A percentile compares a stretch with the other conserved stretches of the same genome.
Conservation (phyloP, 2,888 invertebrate species). For the Cerastis rubricosa region DNA sequence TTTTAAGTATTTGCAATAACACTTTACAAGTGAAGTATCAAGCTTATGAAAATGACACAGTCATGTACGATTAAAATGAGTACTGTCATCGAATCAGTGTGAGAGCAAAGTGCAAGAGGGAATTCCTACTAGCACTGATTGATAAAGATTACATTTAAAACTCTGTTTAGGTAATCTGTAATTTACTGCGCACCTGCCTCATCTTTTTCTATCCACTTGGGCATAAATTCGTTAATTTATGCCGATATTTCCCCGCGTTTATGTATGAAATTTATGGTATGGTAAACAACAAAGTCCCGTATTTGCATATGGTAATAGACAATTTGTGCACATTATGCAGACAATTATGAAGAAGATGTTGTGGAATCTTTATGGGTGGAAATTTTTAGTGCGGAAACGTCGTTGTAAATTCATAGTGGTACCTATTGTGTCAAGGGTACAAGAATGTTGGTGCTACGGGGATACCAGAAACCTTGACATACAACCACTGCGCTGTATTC, state of each 20-base stretch:
- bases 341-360: constrained; percentile 45
- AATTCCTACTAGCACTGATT: background rate
- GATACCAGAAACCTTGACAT: constrained; percentile 55
- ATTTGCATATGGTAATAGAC: constrained; percentile 57
- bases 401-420: constrained; percentile 35
- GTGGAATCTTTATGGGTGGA: constrained; percentile 37
- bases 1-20: constrained; percentile 30
- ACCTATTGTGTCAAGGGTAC: constrained; percentile 29
- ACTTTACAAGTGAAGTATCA: constrained; percentile 17
- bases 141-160: constrained; percentile 3
- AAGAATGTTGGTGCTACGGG: constrained; percentile 10
- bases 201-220: constrained; percentile 14
- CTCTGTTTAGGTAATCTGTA: background rate
- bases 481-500: constrained; percentile 17
- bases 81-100: constrained; percentile 6
- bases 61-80: background rate
- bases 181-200: background rate
- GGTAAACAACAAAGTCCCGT: constrained; percentile 50
- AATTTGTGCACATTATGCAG: constrained; percentile 53
- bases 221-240: constrained; percentile 41
- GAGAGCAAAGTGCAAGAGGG: constrained; percentile 15
- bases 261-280: constrained; percentile 36
- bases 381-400: constrained; percentile 29
- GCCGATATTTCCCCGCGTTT: constrained; percentile 27
- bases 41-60: constrained; percentile 1